These are phyloP conservation scores for Tonatia bakeri DNA, from an alignment of 2,113 vertebrate genomes.

Conservation along the genomic window DNA sequence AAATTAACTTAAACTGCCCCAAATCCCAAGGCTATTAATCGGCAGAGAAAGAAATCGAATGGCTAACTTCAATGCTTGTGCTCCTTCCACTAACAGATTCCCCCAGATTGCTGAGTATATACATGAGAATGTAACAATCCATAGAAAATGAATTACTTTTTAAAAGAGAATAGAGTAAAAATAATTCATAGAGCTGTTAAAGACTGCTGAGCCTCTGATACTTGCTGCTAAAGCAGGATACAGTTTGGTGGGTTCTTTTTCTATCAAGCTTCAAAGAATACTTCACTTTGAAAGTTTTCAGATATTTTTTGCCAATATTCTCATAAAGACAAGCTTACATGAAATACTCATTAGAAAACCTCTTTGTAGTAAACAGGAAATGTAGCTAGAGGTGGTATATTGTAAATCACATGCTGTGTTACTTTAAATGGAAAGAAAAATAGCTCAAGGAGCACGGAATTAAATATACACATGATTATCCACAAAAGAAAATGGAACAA, in stretches of 20 bases:
- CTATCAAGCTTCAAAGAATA: background rate
- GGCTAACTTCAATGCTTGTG: background rate
- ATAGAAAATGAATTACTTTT: background rate
- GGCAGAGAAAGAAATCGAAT: background rate
- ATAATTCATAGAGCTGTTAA: background rate
- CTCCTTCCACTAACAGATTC: background rate
- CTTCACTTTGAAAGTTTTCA: background rate
- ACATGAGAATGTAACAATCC: background rate
- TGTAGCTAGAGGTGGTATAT: background rate
- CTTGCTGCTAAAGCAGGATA: background rate
- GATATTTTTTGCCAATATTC: background rate
- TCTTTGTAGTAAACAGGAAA: background rate
- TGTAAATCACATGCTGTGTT: background rate
- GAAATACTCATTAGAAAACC: background rate
- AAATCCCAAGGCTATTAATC: background rate
- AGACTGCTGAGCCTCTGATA: background rate
- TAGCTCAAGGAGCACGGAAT: background rate
- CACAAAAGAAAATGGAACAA: background rate
- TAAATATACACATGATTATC: background rate
- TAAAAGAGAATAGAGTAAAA: background rate
- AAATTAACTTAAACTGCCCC: background rate
- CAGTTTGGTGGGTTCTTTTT: background rate
- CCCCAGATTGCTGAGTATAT: background rate
- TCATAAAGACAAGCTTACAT: background rate
- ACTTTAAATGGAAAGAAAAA: background rate